These are phyloP conservation scores for Ictalurus furcatus DNA, from an alignment of 2,113 vertebrate species.

Conservation along the genomic window DNA sequence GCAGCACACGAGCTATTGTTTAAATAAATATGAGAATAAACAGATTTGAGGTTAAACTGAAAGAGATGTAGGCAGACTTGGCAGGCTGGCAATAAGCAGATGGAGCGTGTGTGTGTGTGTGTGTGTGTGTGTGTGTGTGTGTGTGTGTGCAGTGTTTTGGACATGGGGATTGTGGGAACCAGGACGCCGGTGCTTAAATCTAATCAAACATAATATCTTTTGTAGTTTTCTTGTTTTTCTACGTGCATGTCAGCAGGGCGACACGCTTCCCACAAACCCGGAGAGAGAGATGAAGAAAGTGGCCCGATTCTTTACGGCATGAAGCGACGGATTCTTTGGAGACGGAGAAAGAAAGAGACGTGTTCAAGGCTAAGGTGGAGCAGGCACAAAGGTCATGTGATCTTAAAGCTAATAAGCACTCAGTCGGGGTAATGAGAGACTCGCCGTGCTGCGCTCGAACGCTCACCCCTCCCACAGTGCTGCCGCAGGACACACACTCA, in stretches of 20 bases:
- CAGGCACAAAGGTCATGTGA: conserved; percentile 14
- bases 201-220: background rate
- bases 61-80: background rate
- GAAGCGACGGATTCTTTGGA: background rate
- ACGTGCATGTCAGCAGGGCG: background rate
- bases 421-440: background rate
- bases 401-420: conserved; percentile 16
- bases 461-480: background rate
- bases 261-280: background rate
- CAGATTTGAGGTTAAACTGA: background rate
- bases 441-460: background rate
- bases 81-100: conserved; percentile 23
- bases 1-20: background rate
- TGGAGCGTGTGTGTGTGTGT: conserved; percentile 12
- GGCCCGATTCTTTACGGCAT: background rate
- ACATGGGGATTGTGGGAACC: conserved; percentile 1
- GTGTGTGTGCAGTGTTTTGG: conserved; percentile 9
- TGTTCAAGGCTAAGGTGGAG: background rate
- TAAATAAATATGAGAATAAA: background rate
- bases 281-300: background rate
- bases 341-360: conserved; percentile 6
- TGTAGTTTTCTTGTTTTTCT: background rate
- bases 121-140: background rate
- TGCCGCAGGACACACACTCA: background rate
- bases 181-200: background rate